Percentiles rank a stretch among this genome's conserved stretches.
Evolutionary conservation across 2,888 invertebrate species (phyloP).

Genomic region (Eledona agricola): DNA sequence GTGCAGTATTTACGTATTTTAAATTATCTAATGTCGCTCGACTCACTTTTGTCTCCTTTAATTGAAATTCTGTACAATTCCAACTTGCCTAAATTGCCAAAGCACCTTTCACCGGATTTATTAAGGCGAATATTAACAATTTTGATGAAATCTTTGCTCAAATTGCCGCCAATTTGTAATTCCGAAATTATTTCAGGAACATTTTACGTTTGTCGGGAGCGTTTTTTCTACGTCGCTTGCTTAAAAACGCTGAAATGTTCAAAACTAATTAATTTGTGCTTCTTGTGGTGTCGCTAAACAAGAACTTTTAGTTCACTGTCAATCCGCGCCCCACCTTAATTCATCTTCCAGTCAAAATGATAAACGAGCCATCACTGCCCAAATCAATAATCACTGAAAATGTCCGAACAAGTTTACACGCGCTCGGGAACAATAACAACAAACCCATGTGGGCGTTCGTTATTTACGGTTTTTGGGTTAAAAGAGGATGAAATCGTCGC

Average conservation of each 20-base stretch:
- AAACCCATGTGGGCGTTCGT: no score
- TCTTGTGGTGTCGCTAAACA: slow-evolving; percentile 2
- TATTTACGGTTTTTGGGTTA: no score
- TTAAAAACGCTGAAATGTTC: no score
- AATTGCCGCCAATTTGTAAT: slow-evolving; percentile 18
- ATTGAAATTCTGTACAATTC: slow-evolving; percentile 30
- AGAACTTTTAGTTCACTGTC: slow-evolving; percentile 19
- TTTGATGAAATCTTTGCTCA: slow-evolving; percentile 24
- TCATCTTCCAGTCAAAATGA: slow-evolving; percentile 31
- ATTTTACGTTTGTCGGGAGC: slow-evolving; percentile 3
- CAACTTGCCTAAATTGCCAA: slow-evolving; percentile 15
- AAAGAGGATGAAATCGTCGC: neutral
- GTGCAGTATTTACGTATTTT: slow-evolving; percentile 24
- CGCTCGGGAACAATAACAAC: no score
- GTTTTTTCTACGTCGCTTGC: no score
- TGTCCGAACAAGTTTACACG: slow-evolving; percentile 27
- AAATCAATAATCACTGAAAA: slow-evolving; percentile 30
- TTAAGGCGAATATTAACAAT: slow-evolving; percentile 30
- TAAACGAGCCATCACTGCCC: slow-evolving; percentile 24
- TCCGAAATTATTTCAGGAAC: slow-evolving; percentile 13
- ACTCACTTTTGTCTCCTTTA: slow-evolving; percentile 22
- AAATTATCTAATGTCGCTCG: slow-evolving; percentile 28
- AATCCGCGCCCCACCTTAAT: slow-evolving; percentile 28
- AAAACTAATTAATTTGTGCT: no score
- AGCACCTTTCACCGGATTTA: slow-evolving; percentile 27